Base-by-base conservation (phyloP, 2,113 vertebrate genomes). In the Origma solitaria region DNA sequence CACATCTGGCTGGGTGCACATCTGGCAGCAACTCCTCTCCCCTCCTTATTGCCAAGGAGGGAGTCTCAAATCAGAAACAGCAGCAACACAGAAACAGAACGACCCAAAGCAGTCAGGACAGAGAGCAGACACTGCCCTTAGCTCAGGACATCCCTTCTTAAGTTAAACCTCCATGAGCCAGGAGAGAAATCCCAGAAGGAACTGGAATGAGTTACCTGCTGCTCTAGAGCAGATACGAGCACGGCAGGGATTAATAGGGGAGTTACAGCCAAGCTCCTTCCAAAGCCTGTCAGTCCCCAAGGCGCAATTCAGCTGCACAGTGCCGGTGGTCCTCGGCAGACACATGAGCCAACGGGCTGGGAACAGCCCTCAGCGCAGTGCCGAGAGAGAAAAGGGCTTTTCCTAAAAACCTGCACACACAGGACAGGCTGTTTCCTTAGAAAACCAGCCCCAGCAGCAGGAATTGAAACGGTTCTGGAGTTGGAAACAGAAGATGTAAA, bases 401-500 rank as follows among this genome's bases (percentile, higher is more conserved):
- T 28, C 92, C 92, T 60, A 38, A 65, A 94, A 38, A n/a, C 66
- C 82, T 60, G 30, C 35, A 11, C 15, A 20, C 71, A 24, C 60
- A 54, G 79, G 60, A 57, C 58, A 15, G 71, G 85, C 82, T 38
- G 64, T 92, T 95, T 77, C 76, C 88, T 90, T 68, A 9, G 44
- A 17, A 92, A 93, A 58, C 5, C 90, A 90, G 93, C 76, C 85
- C 64, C 75, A 54, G 88, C 21, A 93, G 94, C 79, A 86, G 79
- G 79, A 91, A 93, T 82, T 78, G 56, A 49, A 93, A 64, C 1
- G 25, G 79, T 73, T 83, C 76, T 86, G 0, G 33, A 71, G 94
- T 9, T 95, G 94, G 95, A 95, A 96, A 88, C 31, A 58, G 51
- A 78, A 94, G 88, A 93, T 71, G 76, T 42, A 94, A 94, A 97